Conservation (phyloP, 2,797 vertebrate species). For the Artibeus lituratus region DNA sequence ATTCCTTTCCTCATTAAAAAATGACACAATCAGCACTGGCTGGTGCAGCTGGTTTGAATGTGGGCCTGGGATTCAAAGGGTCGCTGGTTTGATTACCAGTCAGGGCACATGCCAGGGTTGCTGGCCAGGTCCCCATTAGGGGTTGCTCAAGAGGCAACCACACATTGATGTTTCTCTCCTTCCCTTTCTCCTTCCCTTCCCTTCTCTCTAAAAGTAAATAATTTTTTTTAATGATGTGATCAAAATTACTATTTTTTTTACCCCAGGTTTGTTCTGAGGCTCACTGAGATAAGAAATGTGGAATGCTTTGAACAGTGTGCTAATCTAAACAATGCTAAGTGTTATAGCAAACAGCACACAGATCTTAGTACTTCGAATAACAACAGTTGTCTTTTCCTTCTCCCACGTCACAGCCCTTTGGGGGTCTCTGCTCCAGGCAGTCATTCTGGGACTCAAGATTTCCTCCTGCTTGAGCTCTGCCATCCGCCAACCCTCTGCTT, state of each 20-base stretch:
- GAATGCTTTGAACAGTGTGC: not conserved
- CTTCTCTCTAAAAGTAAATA: too few relatives aligned
- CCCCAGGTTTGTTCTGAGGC: not conserved
- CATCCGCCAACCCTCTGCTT: not conserved
- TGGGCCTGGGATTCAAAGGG: too few relatives aligned
- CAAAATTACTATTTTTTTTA: not conserved
- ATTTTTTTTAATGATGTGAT: not conserved
- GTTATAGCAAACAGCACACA: not conserved
- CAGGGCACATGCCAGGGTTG: too few relatives aligned
- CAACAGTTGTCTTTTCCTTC: not conserved
- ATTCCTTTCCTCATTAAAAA: not conserved
- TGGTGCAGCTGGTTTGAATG: too few relatives aligned
- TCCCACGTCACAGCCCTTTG: not conserved
- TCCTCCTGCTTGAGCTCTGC: not conserved
- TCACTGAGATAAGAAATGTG: not conserved
- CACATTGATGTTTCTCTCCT: too few relatives aligned
- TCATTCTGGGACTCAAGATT: not conserved
- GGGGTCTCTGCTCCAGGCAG: rapidly evolving
- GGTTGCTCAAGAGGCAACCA: too few relatives aligned
- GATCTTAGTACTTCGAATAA: not conserved
- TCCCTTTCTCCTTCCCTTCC: too few relatives aligned
- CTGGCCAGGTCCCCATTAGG: too few relatives aligned
- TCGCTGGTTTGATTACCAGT: too few relatives aligned
- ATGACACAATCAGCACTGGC: not conserved
- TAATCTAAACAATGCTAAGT: not conserved